Evolutionary conservation across 2,797 vertebrate species (phyloP).

Genomic region (Hippopotamyrus pictus): DNA sequence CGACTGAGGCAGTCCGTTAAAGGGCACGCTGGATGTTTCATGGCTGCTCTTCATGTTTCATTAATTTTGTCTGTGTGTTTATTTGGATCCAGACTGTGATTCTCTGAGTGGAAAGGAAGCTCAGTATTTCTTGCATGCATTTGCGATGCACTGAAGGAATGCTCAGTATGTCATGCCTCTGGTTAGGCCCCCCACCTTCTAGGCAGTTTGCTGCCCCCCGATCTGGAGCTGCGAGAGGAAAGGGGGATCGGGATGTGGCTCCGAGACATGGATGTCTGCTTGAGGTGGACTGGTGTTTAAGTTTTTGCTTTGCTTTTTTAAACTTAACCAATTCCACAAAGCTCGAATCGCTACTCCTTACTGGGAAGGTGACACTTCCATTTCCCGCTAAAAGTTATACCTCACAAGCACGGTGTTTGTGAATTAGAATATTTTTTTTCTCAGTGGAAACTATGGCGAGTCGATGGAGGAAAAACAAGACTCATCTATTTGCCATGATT

Average conservation of each 20-base stretch:
- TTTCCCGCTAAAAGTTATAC: neutral
- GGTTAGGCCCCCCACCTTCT: constrained; percentile 53
- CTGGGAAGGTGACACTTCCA: neutral
- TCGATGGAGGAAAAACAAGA: constrained; percentile 26
- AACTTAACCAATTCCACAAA: neutral
- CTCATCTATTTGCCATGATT: constrained; percentile 38
- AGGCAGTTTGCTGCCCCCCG: constrained; percentile 8
- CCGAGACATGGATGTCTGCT: neutral
- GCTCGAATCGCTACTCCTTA: neutral
- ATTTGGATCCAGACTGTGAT: neutral
- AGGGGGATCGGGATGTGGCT: neutral
- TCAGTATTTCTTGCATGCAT: constrained; percentile 63
- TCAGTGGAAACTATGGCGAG: constrained; percentile 6
- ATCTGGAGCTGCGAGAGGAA: neutral
- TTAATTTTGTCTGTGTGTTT: neutral
- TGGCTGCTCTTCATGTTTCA: neutral
- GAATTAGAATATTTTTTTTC: neutral
- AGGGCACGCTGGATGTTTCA: neutral
- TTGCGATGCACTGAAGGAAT: constrained; percentile 59
- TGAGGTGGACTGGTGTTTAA: neutral
- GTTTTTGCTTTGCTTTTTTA: neutral
- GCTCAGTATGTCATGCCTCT: constrained; percentile 56
- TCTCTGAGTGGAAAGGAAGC: constrained; percentile 34
- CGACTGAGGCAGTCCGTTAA: neutral
- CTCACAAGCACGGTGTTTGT: neutral